phyloP scores from a whole-genome alignment of 2,113 vertebrate genomes.

The Nipponia nippon region DNA sequence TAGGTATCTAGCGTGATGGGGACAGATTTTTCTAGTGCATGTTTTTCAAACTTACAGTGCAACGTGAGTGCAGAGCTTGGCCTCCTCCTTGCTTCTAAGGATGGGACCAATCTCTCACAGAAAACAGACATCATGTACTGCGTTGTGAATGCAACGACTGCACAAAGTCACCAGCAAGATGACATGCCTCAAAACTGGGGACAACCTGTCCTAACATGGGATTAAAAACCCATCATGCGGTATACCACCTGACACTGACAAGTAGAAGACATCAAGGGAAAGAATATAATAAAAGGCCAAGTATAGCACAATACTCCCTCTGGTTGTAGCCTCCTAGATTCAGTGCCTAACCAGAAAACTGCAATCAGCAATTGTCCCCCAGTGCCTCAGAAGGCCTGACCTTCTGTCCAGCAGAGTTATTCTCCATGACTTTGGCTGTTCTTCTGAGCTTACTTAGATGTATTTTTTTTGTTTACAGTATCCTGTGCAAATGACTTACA shows the following conservation, averaged over 20 bases:
- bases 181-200: background rate
- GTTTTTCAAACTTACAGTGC: background rate
- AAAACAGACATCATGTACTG: background rate
- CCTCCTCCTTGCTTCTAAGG: background rate
- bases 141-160: fast-evolving
- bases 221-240: background rate
- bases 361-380: background rate
- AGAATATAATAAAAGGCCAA: background rate
- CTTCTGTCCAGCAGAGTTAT: background rate
- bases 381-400: background rate
- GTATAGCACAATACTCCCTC: background rate
- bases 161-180: background rate
- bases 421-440: background rate
- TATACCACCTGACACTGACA: background rate
- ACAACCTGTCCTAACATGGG: background rate
- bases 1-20: too few relatives aligned
- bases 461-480: background rate
- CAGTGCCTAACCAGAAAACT: background rate
- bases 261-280: background rate
- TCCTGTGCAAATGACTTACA: background rate
- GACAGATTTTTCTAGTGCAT: background rate
- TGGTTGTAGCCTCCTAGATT: background rate
- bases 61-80: background rate
- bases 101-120: background rate
- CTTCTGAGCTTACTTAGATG: background rate